Evolutionary conservation across 2,113 vertebrate species (phyloP).

Genomic region (Leptocoma aspasia): DNA sequence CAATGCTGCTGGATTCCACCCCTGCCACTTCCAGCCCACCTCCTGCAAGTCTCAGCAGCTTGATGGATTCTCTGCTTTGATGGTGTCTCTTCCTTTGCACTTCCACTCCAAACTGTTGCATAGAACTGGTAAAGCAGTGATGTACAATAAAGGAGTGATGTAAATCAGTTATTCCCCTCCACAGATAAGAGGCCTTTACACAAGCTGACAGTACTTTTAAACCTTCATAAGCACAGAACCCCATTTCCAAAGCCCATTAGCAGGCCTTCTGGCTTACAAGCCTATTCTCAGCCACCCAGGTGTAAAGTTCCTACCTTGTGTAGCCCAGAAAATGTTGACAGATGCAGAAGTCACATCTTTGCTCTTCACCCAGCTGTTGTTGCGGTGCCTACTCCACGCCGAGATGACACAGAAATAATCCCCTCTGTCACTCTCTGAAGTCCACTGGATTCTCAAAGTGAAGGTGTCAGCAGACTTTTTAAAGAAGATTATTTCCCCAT

Average conservation of each 20-base stretch:
- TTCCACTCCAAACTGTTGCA: not conserved
- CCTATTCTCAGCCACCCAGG: not conserved
- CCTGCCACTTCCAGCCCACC: not conserved
- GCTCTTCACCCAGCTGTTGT: conserved; percentile 76
- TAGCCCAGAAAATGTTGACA: conserved; percentile 78
- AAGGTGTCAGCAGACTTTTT: conserved; percentile 77
- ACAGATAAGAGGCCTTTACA: not conserved
- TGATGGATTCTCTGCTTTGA: not conserved
- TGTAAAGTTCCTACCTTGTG: conserved; percentile 76
- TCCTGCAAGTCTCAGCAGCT: not conserved
- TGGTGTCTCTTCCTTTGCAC: not conserved
- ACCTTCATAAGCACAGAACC: not conserved
- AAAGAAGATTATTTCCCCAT: conserved; percentile 79
- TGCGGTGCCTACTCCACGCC: conserved; percentile 75
- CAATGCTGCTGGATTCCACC: not conserved
- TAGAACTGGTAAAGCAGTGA: not conserved
- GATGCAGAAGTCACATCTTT: conserved; percentile 74
- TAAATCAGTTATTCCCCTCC: not conserved
- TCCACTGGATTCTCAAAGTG: conserved; percentile 85
- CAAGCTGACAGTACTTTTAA: not conserved
- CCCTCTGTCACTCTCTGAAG: conserved; percentile 84
- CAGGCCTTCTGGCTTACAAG: not conserved
- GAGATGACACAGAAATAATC: conserved; percentile 83
- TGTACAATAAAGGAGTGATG: not conserved
- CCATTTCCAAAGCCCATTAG: not conserved